Conservation (phyloP, 2,113 vertebrate genomes). For the Anhinga anhinga region DNA sequence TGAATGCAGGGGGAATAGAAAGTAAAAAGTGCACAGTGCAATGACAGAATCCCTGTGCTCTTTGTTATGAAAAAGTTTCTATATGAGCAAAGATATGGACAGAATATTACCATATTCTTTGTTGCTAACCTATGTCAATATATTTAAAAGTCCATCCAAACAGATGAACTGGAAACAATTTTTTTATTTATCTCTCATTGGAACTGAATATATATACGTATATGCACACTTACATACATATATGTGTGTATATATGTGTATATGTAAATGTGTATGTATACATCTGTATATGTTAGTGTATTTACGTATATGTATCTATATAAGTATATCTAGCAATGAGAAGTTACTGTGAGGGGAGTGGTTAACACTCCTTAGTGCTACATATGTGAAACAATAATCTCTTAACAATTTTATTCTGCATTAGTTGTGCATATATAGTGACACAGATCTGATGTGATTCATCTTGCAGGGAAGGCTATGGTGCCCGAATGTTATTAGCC, state of each 20-base stretch:
- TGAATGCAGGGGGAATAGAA: not conserved
- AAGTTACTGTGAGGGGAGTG: not conserved
- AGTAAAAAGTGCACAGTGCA: not conserved
- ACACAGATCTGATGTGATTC: rapidly evolving
- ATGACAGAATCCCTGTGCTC: not conserved
- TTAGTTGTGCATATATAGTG: not conserved
- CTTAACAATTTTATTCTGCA: not conserved
- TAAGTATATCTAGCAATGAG: not conserved
- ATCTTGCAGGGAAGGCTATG: not conserved
- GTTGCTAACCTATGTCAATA: not conserved
- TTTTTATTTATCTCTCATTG: not conserved
- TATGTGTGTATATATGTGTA: not conserved
- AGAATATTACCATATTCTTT: not conserved
- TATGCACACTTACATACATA: no score
- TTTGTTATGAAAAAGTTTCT: not conserved
- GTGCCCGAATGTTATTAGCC: not conserved
- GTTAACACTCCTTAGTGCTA: not conserved
- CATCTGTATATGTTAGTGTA: not conserved
- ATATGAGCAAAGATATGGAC: rapidly evolving
- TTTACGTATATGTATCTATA: not conserved
- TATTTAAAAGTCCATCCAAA: not conserved
- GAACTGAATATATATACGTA: not conserved
- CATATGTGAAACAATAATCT: not conserved
- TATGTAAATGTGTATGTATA: not conserved
- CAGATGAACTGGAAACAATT: not conserved